Conservation (phyloP, 2,113 vertebrate genomes). For the Nematolebias whitei region DNA sequence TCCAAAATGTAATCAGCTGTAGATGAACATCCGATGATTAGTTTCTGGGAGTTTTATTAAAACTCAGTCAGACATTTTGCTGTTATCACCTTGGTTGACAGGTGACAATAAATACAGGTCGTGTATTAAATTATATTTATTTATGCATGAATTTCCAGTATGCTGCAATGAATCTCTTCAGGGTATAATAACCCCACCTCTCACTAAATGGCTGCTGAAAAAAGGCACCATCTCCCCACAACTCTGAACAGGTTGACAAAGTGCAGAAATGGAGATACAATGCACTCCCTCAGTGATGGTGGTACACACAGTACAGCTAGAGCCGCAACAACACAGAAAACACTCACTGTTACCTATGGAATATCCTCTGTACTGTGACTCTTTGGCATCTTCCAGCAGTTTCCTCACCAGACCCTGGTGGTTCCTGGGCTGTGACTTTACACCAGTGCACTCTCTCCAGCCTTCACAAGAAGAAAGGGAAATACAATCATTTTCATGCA, state of each 20-base stretch:
- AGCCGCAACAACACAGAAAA: not conserved
- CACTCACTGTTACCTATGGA: slow-evolving; percentile 66
- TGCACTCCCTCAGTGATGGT: not conserved
- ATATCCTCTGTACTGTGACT: slow-evolving; percentile 70
- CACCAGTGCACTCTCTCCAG: slow-evolving; percentile 76
- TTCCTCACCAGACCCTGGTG: slow-evolving; percentile 66
- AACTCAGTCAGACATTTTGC: too few relatives aligned
- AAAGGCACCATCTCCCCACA: too few relatives aligned
- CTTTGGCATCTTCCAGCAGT: slow-evolving; percentile 74
- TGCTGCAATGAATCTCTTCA: too few relatives aligned
- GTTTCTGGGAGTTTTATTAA: too few relatives aligned
- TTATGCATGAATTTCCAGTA: too few relatives aligned
- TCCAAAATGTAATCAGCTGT: too few relatives aligned
- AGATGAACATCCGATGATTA: too few relatives aligned
- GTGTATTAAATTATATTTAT: too few relatives aligned
- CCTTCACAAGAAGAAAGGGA: slow-evolving; percentile 56
- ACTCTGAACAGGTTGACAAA: not conserved
- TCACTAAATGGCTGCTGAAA: too few relatives aligned
- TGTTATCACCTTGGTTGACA: too few relatives aligned
- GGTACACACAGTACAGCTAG: not conserved
- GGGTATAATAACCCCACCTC: too few relatives aligned
- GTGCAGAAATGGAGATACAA: not conserved
- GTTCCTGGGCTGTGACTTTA: slow-evolving; percentile 70
- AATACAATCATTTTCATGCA: slow-evolving; percentile 14
- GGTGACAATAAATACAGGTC: too few relatives aligned